A percentile compares a stretch with the other conserved stretches of the same genome.
Conservation (phyloP, 2,113 vertebrate species). For the Daubentonia madagascariensis region DNA sequence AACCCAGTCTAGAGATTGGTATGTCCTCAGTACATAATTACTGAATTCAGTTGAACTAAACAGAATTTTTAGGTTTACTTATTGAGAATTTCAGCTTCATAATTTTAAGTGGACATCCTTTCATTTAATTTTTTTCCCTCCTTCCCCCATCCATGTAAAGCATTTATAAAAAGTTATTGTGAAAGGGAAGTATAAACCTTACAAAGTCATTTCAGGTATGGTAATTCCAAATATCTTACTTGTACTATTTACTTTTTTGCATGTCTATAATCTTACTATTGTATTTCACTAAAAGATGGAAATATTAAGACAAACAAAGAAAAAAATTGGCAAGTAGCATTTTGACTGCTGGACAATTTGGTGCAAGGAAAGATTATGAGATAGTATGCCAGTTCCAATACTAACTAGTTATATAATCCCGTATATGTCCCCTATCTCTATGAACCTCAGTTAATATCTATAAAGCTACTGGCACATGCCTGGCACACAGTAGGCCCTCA, state of each 20-base stretch:
- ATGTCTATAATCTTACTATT: neutral
- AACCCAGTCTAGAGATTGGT: neutral
- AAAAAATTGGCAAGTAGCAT: neutral
- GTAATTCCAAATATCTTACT: neutral
- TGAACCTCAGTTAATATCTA: neutral
- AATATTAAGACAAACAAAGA: neutral
- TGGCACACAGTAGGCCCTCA: neutral
- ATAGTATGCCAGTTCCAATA: neutral
- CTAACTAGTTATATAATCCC: neutral
- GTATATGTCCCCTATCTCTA: neutral
- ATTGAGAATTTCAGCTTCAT: neutral
- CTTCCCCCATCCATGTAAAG: neutral
- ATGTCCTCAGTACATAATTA: neutral
- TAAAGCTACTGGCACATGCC: neutral
- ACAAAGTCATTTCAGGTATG: neutral
- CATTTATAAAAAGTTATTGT: neutral
- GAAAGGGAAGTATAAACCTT: neutral
- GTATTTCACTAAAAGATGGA: neutral
- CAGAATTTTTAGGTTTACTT: neutral
- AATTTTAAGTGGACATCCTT: neutral
- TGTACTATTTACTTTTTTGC: neutral
- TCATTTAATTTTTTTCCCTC: neutral
- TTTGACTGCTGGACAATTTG: neutral
- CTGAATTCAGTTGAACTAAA: neutral
- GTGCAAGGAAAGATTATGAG: neutral